phyloP scores from a whole-genome alignment of 2,888 invertebrate species.

The Callimorpha dominula region DNA sequence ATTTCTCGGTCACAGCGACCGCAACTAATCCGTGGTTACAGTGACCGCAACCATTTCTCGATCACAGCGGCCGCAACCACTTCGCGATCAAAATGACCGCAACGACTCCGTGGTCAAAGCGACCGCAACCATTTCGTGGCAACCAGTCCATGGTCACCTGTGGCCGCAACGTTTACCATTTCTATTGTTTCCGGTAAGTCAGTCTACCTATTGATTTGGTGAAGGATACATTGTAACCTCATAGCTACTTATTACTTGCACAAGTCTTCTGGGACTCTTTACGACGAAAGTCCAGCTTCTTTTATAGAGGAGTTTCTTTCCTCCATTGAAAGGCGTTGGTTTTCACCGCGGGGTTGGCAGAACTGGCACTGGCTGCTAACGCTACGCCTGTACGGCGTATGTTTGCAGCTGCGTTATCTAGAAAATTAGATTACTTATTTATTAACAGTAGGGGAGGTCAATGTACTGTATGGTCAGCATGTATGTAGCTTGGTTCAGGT shows the following conservation, averaged over 20 bases:
- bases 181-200: not conserved
- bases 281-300: not conserved
- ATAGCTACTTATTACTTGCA: conserved; percentile 8
- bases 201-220: not conserved
- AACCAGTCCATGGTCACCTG: not conserved
- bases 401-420: conserved; percentile 88
- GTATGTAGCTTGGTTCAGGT: not conserved
- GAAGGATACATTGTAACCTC: not conserved
- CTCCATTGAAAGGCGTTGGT: conserved; percentile 94
- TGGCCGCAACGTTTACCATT: not conserved
- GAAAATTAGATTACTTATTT: not conserved
- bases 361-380: conserved; percentile 85
- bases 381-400: conserved; percentile 87
- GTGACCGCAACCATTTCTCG: not conserved
- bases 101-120: not conserved
- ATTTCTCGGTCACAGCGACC: too few relatives aligned
- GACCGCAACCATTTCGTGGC: not conserved
- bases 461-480: too few relatives aligned
- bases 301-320: conserved; percentile 92
- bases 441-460: not conserved
- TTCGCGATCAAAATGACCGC: too few relatives aligned
- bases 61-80: not conserved
- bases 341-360: conserved; percentile 88
- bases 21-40: not conserved
- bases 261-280: not conserved